phyloP scores from a whole-genome alignment of 2,113 vertebrate species.

The Crotalus tigris region DNA sequence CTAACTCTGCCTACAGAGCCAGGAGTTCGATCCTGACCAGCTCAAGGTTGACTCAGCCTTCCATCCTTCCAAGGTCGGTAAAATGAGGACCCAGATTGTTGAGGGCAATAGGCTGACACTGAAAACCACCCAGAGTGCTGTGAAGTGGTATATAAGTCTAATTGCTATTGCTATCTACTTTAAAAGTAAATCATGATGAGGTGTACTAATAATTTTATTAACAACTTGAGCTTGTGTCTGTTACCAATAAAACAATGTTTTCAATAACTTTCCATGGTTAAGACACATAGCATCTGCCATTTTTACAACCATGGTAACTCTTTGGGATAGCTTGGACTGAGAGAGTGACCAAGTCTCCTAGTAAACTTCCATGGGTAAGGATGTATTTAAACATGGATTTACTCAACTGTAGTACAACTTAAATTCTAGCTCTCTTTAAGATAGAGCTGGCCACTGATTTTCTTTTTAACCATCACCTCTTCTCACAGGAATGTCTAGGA shows the following conservation, averaged over 20 bases:
- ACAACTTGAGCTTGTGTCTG: not conserved
- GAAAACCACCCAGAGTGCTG: too few relatives aligned
- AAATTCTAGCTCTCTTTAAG: not conserved
- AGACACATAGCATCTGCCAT: not conserved
- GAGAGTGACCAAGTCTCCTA: not conserved
- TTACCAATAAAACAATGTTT: not conserved
- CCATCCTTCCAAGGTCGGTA: not conserved
- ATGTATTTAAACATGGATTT: not conserved
- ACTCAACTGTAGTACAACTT: not conserved
- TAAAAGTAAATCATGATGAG: slow-evolving; percentile 33
- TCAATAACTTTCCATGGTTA: not conserved
- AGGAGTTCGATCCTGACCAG: not conserved
- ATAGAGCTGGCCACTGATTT: not conserved
- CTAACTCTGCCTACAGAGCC: not conserved
- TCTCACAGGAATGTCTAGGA: not conserved
- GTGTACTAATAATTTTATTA: not conserved
- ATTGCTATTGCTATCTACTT: not conserved
- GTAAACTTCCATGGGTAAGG: not conserved
- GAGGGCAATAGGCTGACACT: too few relatives aligned
- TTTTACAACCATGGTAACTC: not conserved
- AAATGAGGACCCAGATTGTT: not conserved
- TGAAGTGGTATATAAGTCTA: not conserved
- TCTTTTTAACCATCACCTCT: not conserved
- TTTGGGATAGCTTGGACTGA: not conserved
- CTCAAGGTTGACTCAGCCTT: not conserved